These are phyloP conservation scores for Eurypyga helias DNA, from an alignment of 2,113 vertebrate species.

Conservation along the genomic window DNA sequence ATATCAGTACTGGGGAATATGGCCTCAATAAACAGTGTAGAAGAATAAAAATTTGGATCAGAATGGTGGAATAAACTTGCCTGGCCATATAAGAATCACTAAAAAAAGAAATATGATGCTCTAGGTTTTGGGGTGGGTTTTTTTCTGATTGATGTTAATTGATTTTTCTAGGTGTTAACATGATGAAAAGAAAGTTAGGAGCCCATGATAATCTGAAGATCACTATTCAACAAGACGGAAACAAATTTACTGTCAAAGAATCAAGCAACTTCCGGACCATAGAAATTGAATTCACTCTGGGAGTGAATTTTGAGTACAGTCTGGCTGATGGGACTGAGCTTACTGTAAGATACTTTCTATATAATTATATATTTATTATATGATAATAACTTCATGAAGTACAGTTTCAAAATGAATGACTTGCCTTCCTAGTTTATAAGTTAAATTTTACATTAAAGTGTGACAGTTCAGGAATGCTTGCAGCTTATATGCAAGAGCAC, in stretches of 20 bases:
- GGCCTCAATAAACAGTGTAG: not conserved
- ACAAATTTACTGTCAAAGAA: slow-evolving; percentile 88
- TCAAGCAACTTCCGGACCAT: slow-evolving; percentile 85
- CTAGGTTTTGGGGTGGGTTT: not conserved
- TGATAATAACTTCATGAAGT: not conserved
- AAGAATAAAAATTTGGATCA: not conserved
- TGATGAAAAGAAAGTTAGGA: slow-evolving; percentile 89
- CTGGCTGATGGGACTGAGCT: slow-evolving; percentile 91
- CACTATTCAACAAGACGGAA: slow-evolving; percentile 84
- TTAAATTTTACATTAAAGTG: not conserved
- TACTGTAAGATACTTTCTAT: slow-evolving; percentile 74
- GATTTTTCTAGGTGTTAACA: slow-evolving; percentile 78
- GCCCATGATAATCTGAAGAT: slow-evolving; percentile 89
- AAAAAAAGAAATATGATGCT: not conserved
- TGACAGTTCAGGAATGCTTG: not conserved
- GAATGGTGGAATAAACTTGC: not conserved
- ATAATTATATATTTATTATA: not conserved
- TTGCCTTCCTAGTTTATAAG: not conserved
- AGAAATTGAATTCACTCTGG: slow-evolving; percentile 87
- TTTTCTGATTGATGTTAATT: not conserved
- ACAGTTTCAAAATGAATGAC: not conserved
- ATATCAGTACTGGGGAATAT: not conserved
- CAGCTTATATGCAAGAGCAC: not conserved
- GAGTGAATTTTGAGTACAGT: slow-evolving; percentile 81
- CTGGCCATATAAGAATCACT: not conserved